These are phyloP conservation scores for Clarias magur DNA, from an alignment of 2,113 vertebrate species.

Conservation along the genomic window DNA sequence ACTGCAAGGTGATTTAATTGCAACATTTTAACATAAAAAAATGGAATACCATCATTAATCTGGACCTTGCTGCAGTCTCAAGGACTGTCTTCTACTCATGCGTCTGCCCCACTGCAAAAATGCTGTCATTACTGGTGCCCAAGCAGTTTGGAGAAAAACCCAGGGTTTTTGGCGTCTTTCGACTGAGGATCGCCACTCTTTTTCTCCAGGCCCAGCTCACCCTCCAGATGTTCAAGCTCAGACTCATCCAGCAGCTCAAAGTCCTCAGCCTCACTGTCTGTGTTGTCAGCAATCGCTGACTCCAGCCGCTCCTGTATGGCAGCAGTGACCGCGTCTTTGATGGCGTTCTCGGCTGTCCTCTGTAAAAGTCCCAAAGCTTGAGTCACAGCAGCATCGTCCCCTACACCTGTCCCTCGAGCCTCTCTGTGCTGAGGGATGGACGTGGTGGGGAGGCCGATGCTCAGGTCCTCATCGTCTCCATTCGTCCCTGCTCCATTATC, in stretches of 20 bases:
- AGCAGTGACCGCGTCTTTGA: conserved; percentile 81
- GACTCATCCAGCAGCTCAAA: conserved; percentile 98
- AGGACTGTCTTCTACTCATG: conserved; percentile 6
- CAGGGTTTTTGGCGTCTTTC: conserved; percentile 70
- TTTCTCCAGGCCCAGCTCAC: conserved; percentile 82
- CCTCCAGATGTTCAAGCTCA: conserved; percentile 93
- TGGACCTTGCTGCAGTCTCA: conserved; percentile 38
- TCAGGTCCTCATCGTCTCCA: conserved; percentile 80
- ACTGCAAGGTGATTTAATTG: conserved; percentile 30
- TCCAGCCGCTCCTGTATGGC: conserved; percentile 88
- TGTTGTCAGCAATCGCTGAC: conserved; percentile 75
- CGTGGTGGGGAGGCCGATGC: conserved; percentile 77
- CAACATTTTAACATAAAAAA: conserved; percentile 22
- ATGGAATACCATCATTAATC: conserved; percentile 44
- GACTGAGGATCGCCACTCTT: conserved; percentile 61
- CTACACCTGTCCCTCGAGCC: conserved; percentile 61
- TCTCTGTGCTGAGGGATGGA: conserved; percentile 63
- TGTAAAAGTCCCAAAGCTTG: conserved; percentile 79
- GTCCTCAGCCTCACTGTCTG: conserved; percentile 93
- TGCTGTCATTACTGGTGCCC: conserved; percentile 78
- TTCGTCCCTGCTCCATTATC: conserved; percentile 87
- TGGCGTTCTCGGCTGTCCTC: conserved; percentile 80
- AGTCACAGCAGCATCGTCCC: conserved; percentile 48
- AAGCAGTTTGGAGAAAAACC: conserved; percentile 92
- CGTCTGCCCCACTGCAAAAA: conserved; percentile 19